A percentile compares a stretch with the other conserved stretches of the same genome.
These are phyloP conservation scores for Gopherus flavomarginatus DNA, from an alignment of 2,113 vertebrate species.

Conservation along the genomic window DNA sequence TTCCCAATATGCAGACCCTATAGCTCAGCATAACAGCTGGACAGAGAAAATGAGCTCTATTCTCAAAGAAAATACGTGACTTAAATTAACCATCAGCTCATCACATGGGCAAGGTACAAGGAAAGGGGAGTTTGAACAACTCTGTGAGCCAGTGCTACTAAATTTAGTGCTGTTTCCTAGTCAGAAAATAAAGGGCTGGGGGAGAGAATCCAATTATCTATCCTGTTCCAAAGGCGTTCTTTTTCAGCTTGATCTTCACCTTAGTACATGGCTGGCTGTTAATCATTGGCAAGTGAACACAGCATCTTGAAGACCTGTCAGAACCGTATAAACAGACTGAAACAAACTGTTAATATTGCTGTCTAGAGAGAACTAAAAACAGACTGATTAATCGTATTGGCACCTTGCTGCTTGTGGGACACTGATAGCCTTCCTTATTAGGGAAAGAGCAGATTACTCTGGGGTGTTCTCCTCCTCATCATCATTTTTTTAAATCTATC, in stretches of 20 bases:
- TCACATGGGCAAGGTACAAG: neutral
- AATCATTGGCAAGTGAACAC: slow-evolving; percentile 77
- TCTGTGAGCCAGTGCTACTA: slow-evolving; percentile 21
- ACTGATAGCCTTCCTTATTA: slow-evolving; percentile 78
- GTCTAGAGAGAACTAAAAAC: slow-evolving; percentile 80
- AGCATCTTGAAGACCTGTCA: slow-evolving; percentile 80
- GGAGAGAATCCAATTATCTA: slow-evolving; percentile 53
- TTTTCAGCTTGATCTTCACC: slow-evolving; percentile 70
- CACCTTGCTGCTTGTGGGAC: slow-evolving; percentile 73
- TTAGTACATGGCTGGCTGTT: slow-evolving; percentile 70
- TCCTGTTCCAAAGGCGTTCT: slow-evolving; percentile 67
- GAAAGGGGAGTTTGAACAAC: slow-evolving; percentile 25
- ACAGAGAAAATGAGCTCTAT: neutral
- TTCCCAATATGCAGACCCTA: neutral
- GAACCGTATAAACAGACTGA: slow-evolving; percentile 82
- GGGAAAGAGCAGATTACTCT: slow-evolving; percentile 75
- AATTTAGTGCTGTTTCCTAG: slow-evolving; percentile 17
- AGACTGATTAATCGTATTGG: slow-evolving; percentile 84
- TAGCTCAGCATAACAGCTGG: neutral
- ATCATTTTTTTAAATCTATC: slow-evolving; percentile 73
- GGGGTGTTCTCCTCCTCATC: slow-evolving; percentile 70
- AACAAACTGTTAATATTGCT: slow-evolving; percentile 85
- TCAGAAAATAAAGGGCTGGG: slow-evolving; percentile 32
- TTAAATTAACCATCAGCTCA: slow-evolving; percentile 33
- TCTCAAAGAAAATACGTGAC: neutral